Percentiles rank a stretch among this genome's conserved stretches.
Conservation (phyloP, 2,113 vertebrate species). For the Centropus unirufus region DNA sequence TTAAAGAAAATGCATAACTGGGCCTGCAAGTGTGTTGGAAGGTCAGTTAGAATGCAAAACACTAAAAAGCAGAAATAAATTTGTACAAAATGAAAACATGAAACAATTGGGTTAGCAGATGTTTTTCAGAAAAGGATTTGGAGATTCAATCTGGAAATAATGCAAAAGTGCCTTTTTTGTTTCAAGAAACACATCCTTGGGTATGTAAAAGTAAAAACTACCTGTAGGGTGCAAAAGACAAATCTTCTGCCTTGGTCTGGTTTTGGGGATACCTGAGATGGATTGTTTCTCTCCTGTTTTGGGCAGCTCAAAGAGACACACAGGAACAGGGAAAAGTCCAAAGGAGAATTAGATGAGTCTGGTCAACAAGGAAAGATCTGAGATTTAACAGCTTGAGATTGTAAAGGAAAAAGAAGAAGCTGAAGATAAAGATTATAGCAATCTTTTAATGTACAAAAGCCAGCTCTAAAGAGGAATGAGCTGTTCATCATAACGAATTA, state of each 20-base stretch:
- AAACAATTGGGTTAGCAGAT: not conserved
- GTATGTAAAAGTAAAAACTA: not conserved
- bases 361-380: not conserved
- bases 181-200: not conserved
- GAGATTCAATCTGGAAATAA: not conserved
- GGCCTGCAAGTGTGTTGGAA: not conserved
- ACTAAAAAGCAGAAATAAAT: not conserved
- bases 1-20: not conserved
- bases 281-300: not conserved
- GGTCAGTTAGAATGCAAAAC: not conserved
- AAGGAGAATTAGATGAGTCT: not conserved
- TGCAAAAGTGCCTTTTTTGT: not conserved
- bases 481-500: not conserved
- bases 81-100: not conserved
- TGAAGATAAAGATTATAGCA: not conserved
- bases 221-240: not conserved
- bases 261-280: not conserved
- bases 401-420: not conserved
- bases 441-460: not conserved
- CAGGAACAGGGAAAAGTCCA: not conserved
- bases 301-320: not conserved
- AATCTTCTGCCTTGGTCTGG: not conserved
- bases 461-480: not conserved
- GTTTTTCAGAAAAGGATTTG: not conserved
- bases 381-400: not conserved